Conservation (phyloP, 2,113 vertebrate species). For the Corythornis cristatus region DNA sequence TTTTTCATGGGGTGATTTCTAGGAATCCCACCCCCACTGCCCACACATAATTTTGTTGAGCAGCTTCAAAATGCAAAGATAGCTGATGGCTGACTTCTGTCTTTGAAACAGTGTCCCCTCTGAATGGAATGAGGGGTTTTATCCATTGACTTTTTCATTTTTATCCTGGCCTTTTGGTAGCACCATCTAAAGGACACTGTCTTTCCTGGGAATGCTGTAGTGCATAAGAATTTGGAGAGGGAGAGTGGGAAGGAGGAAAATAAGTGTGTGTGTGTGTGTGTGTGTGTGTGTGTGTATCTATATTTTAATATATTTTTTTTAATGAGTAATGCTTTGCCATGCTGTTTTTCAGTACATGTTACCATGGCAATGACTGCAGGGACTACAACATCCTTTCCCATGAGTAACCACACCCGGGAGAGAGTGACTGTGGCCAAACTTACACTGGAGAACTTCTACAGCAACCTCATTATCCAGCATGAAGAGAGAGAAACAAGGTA, state of each 20-base stretch:
- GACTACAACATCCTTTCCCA: conserved; percentile 89
- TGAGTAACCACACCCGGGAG: conserved; percentile 99
- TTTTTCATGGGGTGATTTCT: not conserved
- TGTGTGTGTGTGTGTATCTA: not conserved
- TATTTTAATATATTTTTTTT: not conserved
- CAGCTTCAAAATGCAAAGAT: not conserved
- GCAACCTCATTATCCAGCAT: conserved; percentile 96
- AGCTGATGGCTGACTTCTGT: not conserved
- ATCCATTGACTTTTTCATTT: not conserved
- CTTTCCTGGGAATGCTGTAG: not conserved
- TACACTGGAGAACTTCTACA: conserved; percentile 98
- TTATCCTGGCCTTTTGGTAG: not conserved
- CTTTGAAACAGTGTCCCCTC: not conserved
- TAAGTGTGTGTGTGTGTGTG: too few species aligned
- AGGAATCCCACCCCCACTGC: not conserved
- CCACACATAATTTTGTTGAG: not conserved
- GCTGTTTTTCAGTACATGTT: conserved; percentile 75
- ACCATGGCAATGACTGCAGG: conserved; percentile 96
- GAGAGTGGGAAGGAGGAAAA: not conserved
- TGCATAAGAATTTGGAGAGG: not conserved
- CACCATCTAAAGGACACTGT: not conserved
- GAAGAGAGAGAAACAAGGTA: conserved; percentile 98
- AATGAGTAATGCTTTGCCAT: conserved; percentile 47
- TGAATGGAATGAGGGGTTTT: not conserved
- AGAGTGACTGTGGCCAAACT: conserved; percentile 97